Conservation (phyloP, 2,888 invertebrate genomes). For the Acronicta alni region DNA sequence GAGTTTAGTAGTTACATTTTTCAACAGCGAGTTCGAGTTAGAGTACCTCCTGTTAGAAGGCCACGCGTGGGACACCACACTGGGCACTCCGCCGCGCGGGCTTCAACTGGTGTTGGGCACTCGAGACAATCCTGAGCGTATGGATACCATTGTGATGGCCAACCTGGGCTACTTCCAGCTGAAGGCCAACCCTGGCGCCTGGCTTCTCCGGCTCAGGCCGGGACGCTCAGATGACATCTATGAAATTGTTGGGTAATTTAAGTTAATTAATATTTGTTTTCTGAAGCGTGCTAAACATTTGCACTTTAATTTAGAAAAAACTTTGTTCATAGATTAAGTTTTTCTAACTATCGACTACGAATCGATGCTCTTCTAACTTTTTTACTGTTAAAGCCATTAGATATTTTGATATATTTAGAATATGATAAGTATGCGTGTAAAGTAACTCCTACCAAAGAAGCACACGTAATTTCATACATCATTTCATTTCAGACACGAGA, state of each 20-base stretch:
- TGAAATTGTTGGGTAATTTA: conserved; percentile 93
- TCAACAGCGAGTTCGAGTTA: conserved; percentile 96
- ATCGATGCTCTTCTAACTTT: too few species aligned
- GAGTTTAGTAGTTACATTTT: neutral
- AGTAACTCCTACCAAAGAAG: neutral
- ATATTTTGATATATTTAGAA: too few species aligned
- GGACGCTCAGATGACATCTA: conserved; percentile 98
- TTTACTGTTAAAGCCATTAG: too few species aligned
- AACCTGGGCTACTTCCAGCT: conserved; percentile 99
- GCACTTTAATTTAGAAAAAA: too few species aligned
- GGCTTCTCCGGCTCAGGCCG: conserved; percentile 96
- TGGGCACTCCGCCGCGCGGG: conserved; percentile 98
- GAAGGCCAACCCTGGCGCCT: conserved; percentile 99
- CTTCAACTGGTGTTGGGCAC: conserved; percentile 98
- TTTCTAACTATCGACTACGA: too few species aligned
- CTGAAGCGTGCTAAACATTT: neutral
- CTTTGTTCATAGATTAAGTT: too few species aligned
- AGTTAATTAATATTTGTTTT: neutral
- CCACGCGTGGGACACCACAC: conserved; percentile 97
- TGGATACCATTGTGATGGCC: conserved; percentile 99
- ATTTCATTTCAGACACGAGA: conserved; percentile 90
- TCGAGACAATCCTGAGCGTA: conserved; percentile 92
- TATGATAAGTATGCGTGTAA: too few species aligned
- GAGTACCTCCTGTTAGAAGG: conserved; percentile 98
- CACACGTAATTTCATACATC: neutral